phyloP scores from a whole-genome alignment of 2,113 vertebrate species.

The Chloropsis hardwickii region DNA sequence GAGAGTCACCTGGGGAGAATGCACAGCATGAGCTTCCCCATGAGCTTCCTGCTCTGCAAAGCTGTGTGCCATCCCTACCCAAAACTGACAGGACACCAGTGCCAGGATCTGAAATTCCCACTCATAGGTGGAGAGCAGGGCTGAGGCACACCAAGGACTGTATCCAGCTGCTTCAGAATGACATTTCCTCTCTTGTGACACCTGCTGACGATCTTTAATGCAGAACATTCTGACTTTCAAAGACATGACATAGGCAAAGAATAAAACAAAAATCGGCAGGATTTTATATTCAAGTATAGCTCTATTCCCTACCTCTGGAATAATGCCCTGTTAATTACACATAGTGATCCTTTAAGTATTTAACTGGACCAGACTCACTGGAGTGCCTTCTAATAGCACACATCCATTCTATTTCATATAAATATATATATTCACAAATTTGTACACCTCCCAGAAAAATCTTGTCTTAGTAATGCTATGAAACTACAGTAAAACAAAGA shows the following conservation, averaged over 20 bases:
- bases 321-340: not conserved
- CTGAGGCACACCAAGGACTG: not conserved
- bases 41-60: not conserved
- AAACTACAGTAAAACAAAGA: not conserved
- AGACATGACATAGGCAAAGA: not conserved
- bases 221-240: not conserved
- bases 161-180: not conserved
- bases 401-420: not conserved
- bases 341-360: not conserved
- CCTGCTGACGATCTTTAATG: not conserved
- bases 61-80: not conserved
- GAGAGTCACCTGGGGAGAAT: fast-evolving
- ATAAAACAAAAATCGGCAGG: not conserved
- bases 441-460: not conserved
- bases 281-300: not conserved
- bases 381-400: not conserved
- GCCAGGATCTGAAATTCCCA: not conserved
- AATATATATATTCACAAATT: not conserved
- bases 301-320: not conserved
- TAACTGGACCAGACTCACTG: not conserved
- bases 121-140: not conserved
- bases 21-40: not conserved
- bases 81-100: not conserved
- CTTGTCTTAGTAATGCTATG: not conserved
- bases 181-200: not conserved